These are phyloP conservation scores for Mustelus asterias DNA, from an alignment of 2,113 vertebrate genomes.

Conservation along the genomic window DNA sequence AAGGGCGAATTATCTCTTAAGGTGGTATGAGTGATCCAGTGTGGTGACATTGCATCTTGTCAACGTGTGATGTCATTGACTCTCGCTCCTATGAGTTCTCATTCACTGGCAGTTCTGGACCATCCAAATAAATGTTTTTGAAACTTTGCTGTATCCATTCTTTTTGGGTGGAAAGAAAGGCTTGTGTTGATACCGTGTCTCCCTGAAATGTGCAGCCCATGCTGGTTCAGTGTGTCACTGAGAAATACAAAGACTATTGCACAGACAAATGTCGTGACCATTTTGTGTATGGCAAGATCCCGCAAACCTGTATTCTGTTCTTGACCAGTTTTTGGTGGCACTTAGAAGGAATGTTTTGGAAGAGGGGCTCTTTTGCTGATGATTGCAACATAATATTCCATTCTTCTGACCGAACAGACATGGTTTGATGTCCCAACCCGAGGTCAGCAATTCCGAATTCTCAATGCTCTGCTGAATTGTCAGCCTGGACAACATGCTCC, in stretches of 20 bases:
- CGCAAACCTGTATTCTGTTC: neutral
- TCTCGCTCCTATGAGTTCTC: neutral
- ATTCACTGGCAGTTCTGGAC: neutral
- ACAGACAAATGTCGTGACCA: neutral
- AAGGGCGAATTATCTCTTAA: neutral
- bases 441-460: neutral
- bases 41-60: neutral
- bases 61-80: neutral
- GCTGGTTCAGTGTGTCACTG: neutral
- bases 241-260: neutral
- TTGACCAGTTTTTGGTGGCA: neutral
- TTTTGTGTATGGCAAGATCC: neutral
- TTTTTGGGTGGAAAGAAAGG: neutral
- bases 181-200: neutral
- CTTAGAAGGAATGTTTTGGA: neutral
- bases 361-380: neutral
- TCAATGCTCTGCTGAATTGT: neutral
- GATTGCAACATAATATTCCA: neutral
- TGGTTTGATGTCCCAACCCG: too few species aligned
- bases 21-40: neutral
- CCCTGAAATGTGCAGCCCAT: neutral
- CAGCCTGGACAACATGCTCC: neutral
- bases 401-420: neutral
- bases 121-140: neutral
- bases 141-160: neutral